phyloP scores from a whole-genome alignment of 2,797 vertebrate species.

The Centropyge bicolor region DNA sequence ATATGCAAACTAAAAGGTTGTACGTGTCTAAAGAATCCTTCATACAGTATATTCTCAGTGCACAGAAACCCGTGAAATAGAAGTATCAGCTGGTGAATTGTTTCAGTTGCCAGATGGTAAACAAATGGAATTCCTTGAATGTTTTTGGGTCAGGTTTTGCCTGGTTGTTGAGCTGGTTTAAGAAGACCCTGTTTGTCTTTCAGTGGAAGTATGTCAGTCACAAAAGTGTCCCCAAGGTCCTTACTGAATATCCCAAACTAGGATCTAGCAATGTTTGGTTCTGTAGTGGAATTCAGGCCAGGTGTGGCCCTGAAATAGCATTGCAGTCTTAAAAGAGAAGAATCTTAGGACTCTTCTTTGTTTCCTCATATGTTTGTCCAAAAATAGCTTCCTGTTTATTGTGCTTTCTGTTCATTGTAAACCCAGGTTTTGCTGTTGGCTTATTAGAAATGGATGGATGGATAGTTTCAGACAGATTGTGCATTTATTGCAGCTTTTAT shows the following conservation, averaged over 20 bases:
- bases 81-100: not conserved
- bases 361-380: not conserved
- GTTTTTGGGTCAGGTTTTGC: not conserved
- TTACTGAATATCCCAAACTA: not conserved
- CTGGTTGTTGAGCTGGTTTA: not conserved
- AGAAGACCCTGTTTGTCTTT: not conserved
- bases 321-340: not conserved
- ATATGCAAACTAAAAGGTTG: not conserved
- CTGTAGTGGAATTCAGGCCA: conserved; percentile 2
- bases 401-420: not conserved
- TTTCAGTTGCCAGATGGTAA: not conserved
- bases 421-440: not conserved
- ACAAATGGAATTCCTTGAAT: conserved; percentile 11
- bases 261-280: not conserved
- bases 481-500: not conserved
- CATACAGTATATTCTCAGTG: not conserved
- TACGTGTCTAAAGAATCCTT: not conserved
- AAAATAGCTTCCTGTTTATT: not conserved
- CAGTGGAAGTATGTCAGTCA: not conserved
- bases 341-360: not conserved
- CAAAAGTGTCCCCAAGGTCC: not conserved
- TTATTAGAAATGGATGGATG: too few relatives aligned
- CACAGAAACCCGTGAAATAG: too few relatives aligned
- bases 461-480: not conserved
- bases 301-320: not conserved